Conservation (phyloP, 2,888 invertebrate genomes). For the Stomorhina lunata region DNA sequence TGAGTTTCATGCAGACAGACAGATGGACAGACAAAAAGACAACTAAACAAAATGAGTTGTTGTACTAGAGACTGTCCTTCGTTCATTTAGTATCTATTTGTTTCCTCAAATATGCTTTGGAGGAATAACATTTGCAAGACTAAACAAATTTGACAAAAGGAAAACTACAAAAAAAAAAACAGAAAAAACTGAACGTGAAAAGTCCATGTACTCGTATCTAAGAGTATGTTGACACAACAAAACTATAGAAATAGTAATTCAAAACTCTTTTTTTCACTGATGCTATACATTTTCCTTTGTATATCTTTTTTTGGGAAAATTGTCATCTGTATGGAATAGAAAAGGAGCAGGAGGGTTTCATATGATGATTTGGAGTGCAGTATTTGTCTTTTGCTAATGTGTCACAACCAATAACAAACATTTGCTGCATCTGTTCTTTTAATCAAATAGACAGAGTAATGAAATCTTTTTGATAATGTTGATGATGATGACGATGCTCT, state of each 20-base stretch:
- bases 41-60: background rate
- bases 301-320: background rate
- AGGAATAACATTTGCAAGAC: slow-evolving; percentile 24
- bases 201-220: background rate
- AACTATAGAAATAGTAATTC: slow-evolving; percentile 53
- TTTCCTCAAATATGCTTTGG: slow-evolving; percentile 1
- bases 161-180: background rate
- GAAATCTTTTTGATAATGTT: slow-evolving; percentile 61
- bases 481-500: background rate
- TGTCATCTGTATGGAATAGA: background rate
- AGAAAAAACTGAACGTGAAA: background rate
- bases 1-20: slow-evolving; percentile 14
- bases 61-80: background rate
- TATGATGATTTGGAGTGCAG: slow-evolving; percentile 18
- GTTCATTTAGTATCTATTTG: too few relatives aligned
- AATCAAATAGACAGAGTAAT: slow-evolving; percentile 61
- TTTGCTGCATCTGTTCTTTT: slow-evolving; percentile 63
- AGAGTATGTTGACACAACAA: slow-evolving; percentile 44
- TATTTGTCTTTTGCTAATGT: slow-evolving; percentile 61
- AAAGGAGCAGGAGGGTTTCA: too few relatives aligned
- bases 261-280: slow-evolving; percentile 41
- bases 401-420: slow-evolving; percentile 63
- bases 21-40: too few relatives aligned
- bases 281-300: background rate
- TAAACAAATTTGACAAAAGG: slow-evolving; percentile 57